These are phyloP conservation scores for Talpa occidentalis DNA, from an alignment of 2,113 vertebrate species.

Conservation along the genomic window DNA sequence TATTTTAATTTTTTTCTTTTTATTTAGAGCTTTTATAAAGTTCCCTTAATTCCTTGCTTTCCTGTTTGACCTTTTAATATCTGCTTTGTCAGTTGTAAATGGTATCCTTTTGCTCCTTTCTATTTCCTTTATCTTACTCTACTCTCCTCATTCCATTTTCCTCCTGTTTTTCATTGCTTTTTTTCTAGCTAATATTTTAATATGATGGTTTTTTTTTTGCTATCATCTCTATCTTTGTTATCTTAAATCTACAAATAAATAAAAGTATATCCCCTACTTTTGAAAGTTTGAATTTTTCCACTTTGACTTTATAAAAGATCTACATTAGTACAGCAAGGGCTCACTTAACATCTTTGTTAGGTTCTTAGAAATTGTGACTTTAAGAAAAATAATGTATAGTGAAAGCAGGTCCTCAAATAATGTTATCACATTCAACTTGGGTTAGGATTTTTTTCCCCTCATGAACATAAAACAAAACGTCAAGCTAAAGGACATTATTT, in stretches of 20 bases:
- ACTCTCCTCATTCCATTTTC: background rate
- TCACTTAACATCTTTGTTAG: no score
- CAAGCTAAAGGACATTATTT: no score
- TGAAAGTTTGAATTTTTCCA: background rate
- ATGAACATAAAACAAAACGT: no score
- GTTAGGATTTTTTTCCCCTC: background rate
- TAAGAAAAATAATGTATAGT: background rate
- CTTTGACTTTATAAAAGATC: background rate
- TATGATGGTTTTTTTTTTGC: background rate
- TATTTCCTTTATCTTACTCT: background rate
- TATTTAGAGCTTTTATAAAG: background rate
- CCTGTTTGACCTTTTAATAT: background rate
- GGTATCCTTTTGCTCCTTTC: background rate
- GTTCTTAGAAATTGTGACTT: no score
- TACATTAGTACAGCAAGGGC: background rate
- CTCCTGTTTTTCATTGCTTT: background rate
- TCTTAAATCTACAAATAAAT: background rate
- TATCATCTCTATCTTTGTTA: background rate
- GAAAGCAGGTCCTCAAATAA: background rate
- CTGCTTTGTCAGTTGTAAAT: background rate
- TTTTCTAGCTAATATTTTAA: background rate
- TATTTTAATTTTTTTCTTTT: background rate
- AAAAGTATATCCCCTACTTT: background rate
- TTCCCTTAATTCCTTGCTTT: background rate
- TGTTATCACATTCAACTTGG: background rate